phyloP scores from a whole-genome alignment of 2,113 vertebrate genomes.

The Dryoscopus gambensis region DNA sequence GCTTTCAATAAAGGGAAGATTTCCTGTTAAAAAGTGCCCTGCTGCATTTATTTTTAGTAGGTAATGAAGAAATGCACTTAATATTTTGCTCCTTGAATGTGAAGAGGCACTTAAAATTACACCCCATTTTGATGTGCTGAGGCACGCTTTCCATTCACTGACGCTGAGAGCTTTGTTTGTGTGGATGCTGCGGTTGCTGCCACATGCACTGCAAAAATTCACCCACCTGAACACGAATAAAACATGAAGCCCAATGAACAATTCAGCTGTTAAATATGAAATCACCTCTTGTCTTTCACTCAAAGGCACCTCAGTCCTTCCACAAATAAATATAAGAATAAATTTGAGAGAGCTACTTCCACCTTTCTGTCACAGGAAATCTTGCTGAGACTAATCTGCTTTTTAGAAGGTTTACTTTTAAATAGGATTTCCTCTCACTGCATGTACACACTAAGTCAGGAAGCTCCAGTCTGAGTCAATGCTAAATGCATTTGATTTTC shows the following conservation, averaged over 20 bases:
- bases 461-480: slow-evolving; percentile 69
- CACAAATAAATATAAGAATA: not conserved
- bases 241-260: not conserved
- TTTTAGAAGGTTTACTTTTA: slow-evolving; percentile 56
- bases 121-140: not conserved
- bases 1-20: not conserved
- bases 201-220: too few species aligned
- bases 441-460: slow-evolving; percentile 44
- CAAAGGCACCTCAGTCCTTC: not conserved
- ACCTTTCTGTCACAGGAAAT: not conserved
- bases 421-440: slow-evolving; percentile 63
- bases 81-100: slow-evolving; percentile 26
- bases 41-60: not conserved
- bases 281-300: not conserved
- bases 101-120: not conserved
- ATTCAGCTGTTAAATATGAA: not conserved
- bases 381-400: slow-evolving; percentile 20
- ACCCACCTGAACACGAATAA: not conserved
- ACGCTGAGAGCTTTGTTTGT: too few species aligned
- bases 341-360: not conserved
- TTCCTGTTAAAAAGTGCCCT: not conserved
- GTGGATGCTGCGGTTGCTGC: too few species aligned
- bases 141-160: slow-evolving; percentile 23
- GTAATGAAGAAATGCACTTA: not conserved
- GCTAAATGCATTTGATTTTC: slow-evolving; percentile 68